Conservation (phyloP, 1,140 invertebrate genomes). For the Bicyclus anynana region DNA sequence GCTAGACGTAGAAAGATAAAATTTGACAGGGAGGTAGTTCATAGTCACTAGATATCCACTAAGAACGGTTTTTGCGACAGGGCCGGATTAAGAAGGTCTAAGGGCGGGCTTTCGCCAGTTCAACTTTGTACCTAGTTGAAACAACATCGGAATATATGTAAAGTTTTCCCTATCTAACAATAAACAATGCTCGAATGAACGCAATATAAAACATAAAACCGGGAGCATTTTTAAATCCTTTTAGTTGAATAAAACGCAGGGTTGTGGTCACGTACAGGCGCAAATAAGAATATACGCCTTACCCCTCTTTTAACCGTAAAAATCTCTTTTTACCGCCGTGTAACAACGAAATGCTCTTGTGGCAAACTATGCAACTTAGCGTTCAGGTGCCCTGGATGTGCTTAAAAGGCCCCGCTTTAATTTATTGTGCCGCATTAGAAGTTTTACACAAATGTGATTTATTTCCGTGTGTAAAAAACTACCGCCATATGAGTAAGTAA, state of each 20-base stretch:
- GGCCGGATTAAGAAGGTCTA: no score
- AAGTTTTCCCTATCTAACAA: neutral
- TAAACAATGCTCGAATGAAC: neutral
- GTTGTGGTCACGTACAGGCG: conserved; percentile 46
- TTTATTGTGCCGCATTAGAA: neutral
- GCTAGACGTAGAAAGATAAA: no score
- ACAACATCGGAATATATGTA: no score
- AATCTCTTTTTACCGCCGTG: conserved; percentile 46
- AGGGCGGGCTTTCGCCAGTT: no score
- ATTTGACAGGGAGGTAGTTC: no score
- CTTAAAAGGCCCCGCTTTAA: neutral
- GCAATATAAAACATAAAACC: neutral
- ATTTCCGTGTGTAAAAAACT: no score
- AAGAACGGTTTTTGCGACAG: no score
- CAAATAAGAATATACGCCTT: conserved; percentile 56
- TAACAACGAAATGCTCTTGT: conserved; percentile 53
- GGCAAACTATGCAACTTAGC: conserved; percentile 31
- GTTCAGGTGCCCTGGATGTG: conserved; percentile 16
- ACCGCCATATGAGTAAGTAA: no score
- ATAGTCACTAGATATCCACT: no score
- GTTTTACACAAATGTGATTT: neutral
- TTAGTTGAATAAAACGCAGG: conserved; percentile 41
- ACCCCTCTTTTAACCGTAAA: conserved; percentile 38
- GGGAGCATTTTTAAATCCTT: conserved; percentile 23
- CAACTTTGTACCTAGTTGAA: no score